Evolutionary conservation across 2,113 vertebrate species (phyloP).

Genomic region (Plotosus lineatus): DNA sequence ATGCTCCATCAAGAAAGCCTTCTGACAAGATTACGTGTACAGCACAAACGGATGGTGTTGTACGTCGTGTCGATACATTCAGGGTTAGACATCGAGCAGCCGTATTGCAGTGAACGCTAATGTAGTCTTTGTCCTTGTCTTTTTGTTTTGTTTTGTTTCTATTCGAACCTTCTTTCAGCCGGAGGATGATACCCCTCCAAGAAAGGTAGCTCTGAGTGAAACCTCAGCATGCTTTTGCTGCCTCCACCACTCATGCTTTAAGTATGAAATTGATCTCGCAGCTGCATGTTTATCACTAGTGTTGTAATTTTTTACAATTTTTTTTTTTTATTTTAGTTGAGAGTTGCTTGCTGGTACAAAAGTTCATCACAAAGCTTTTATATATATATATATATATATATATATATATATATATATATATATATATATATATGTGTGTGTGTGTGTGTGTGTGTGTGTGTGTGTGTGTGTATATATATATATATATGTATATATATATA

Average conservation of each 20-base stretch:
- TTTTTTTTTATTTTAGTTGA: neutral
- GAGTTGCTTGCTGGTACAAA: conserved; percentile 13
- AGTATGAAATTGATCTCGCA: conserved; percentile 39
- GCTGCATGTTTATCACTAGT: conserved; percentile 15
- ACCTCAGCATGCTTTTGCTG: conserved; percentile 31
- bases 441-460: too few species aligned
- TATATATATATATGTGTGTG: too few species aligned
- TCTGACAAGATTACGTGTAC: conserved; percentile 2
- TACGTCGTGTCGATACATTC: neutral
- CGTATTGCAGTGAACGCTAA: neutral
- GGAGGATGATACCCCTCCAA: conserved; percentile 66
- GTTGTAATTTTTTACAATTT: neutral
- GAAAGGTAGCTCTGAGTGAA: conserved; percentile 63
- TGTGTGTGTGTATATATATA: too few species aligned
- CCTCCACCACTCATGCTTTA: conserved; percentile 4
- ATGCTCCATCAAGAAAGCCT: neutral
- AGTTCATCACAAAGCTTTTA: neutral
- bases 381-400: too few species aligned
- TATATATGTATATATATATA: too few species aligned
- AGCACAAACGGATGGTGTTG: neutral
- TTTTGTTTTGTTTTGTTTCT: conserved; percentile 54
- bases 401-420: too few species aligned
- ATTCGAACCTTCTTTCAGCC: conserved; percentile 59
- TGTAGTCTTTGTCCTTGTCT: conserved; percentile 24
- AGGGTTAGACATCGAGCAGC: neutral